Percentiles rank a stretch among this genome's conserved stretches.
Conservation (phyloP, 2,113 vertebrate genomes). For the Stomatorhinus ivindoensis region DNA sequence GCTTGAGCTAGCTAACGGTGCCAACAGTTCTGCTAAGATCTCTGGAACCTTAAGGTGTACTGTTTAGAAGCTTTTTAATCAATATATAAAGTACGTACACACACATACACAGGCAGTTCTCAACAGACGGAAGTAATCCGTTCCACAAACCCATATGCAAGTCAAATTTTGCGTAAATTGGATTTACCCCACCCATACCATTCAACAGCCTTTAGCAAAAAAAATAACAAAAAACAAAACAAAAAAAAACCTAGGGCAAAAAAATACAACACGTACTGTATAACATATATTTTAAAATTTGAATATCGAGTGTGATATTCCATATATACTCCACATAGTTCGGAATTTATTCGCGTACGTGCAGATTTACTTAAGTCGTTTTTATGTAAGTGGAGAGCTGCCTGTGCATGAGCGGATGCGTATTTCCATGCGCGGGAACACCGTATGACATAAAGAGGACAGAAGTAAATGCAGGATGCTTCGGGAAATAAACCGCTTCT, state of each 20-base stretch:
- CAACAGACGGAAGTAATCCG: background rate
- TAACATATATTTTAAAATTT: background rate
- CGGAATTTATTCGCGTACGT: background rate
- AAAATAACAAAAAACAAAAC: no score
- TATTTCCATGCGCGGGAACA: background rate
- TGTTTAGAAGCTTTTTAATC: background rate
- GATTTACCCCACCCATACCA: background rate
- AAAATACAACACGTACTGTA: background rate
- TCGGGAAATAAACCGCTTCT: background rate
- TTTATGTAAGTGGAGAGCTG: background rate
- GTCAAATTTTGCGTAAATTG: background rate
- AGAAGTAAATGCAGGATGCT: slow-evolving; percentile 33
- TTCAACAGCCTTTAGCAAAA: background rate
- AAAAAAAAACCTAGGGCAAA: background rate
- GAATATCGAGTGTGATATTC: background rate
- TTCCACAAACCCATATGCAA: background rate
- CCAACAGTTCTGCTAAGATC: background rate
- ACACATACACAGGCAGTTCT: background rate
- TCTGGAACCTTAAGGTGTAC: background rate
- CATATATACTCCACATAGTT: background rate
- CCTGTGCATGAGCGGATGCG: background rate
- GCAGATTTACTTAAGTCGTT: background rate
- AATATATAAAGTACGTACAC: background rate
- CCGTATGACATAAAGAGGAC: background rate
- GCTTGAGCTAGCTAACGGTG: background rate